A percentile compares a stretch with the other conserved stretches of the same genome.
Conservation (phyloP, 2,797 vertebrate genomes). For the Graptemys geographica region DNA sequence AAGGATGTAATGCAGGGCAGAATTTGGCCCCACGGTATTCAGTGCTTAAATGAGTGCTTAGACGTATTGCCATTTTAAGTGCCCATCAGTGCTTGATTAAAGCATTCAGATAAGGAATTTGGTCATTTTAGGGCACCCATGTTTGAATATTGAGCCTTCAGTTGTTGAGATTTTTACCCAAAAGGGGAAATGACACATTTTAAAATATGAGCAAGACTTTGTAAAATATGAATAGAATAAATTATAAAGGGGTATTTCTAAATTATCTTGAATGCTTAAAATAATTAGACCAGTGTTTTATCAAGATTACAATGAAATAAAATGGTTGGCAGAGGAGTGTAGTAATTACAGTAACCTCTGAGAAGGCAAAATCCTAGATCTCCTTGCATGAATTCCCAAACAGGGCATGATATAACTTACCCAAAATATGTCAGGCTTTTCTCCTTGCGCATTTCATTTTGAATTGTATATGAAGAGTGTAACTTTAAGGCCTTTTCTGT, state of each 20-base stretch:
- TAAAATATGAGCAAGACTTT: conserved; percentile 3
- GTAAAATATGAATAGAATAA: not conserved
- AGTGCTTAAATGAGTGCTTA: not conserved
- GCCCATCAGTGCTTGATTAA: not conserved
- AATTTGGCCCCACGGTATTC: not conserved
- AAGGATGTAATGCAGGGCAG: no score
- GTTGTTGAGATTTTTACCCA: not conserved
- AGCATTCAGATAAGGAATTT: not conserved
- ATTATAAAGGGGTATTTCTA: not conserved
- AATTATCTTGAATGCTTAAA: not conserved
- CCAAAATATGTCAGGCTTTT: not conserved
- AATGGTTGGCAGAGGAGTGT: not conserved
- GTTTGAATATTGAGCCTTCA: not conserved
- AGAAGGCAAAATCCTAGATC: not conserved
- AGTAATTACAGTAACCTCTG: not conserved
- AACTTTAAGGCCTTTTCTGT: conserved; percentile 35
- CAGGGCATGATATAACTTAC: not conserved
- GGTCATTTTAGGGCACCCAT: not conserved
- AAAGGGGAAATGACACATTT: not conserved
- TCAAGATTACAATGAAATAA: not conserved
- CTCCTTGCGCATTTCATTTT: not conserved
- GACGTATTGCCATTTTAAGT: not conserved
- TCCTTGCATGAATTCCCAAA: not conserved
- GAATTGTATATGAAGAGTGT: not conserved
- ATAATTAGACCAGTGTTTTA: not conserved